These are phyloP conservation scores for Phaethon lepturus DNA, from an alignment of 2,113 vertebrate genomes.

Conservation along the genomic window DNA sequence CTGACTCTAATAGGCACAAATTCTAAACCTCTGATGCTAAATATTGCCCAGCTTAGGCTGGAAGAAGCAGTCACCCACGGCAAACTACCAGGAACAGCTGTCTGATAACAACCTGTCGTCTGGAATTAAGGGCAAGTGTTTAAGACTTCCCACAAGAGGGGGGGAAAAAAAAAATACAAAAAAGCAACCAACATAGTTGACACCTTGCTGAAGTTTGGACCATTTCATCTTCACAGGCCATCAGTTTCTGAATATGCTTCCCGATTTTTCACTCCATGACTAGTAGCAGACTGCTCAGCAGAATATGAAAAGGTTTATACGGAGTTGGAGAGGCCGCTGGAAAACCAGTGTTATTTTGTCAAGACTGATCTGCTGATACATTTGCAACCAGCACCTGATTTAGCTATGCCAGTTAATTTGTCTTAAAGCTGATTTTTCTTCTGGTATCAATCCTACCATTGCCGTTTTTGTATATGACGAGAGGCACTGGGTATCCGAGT, in stretches of 20 bases:
- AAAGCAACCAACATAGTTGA: not conserved
- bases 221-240: not conserved
- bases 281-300: not conserved
- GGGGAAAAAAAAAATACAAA: not conserved
- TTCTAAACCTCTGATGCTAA: not conserved
- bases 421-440: not conserved
- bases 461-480: not conserved
- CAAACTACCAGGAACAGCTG: constrained; percentile 1
- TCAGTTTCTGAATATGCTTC: not conserved
- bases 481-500: not conserved
- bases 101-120: not conserved
- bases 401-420: not conserved
- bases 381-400: not conserved
- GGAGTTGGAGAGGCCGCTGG: not conserved
- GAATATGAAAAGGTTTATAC: not conserved
- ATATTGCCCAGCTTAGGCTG: constrained; percentile 27
- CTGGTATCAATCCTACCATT: not conserved
- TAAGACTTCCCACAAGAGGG: not conserved
- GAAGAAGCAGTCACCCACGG: not conserved
- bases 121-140: not conserved
- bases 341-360: not conserved
- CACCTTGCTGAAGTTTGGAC: not conserved
- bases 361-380: not conserved
- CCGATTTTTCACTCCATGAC: not conserved
- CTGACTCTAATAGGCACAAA: not conserved